These are phyloP conservation scores for Nasonia oneida DNA, from an alignment of 2,888 invertebrate species.

Conservation along the genomic window DNA sequence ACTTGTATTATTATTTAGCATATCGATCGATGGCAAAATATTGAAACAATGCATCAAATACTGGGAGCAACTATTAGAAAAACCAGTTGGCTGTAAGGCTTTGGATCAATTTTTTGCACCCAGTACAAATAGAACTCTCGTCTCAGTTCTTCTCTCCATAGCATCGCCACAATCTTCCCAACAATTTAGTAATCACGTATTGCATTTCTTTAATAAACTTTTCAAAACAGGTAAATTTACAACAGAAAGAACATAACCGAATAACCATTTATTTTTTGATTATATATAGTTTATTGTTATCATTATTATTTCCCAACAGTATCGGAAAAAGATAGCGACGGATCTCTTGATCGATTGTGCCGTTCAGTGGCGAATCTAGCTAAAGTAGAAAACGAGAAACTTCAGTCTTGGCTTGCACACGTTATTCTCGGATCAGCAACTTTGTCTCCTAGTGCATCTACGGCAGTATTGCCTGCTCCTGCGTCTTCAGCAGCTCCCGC, in stretches of 20 bases:
- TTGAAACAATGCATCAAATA: conserved; percentile 88
- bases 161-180: conserved; percentile 87
- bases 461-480: conserved; percentile 77
- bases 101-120: conserved; percentile 90
- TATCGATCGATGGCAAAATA: conserved; percentile 83
- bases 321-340: conserved; percentile 78
- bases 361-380: conserved; percentile 85
- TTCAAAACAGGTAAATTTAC: conserved; percentile 84
- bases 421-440: conserved; percentile 83
- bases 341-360: conserved; percentile 85
- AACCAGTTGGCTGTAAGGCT: conserved; percentile 89
- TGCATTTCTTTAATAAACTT: conserved; percentile 89
- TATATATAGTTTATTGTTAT: not conserved
- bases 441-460: conserved; percentile 78
- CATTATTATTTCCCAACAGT: not conserved
- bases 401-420: conserved; percentile 85
- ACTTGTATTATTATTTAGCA: conserved; percentile 65
- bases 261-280: not conserved
- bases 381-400: conserved; percentile 82
- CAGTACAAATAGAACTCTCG: conserved; percentile 85
- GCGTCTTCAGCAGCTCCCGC: conserved; percentile 60
- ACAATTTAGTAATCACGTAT: conserved; percentile 87
- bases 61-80: conserved; percentile 92
- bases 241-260: conserved; percentile 58
- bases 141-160: conserved; percentile 90